These are phyloP conservation scores for Ectemnius continuus DNA, from an alignment of 2,888 invertebrate species.

Conservation along the genomic window DNA sequence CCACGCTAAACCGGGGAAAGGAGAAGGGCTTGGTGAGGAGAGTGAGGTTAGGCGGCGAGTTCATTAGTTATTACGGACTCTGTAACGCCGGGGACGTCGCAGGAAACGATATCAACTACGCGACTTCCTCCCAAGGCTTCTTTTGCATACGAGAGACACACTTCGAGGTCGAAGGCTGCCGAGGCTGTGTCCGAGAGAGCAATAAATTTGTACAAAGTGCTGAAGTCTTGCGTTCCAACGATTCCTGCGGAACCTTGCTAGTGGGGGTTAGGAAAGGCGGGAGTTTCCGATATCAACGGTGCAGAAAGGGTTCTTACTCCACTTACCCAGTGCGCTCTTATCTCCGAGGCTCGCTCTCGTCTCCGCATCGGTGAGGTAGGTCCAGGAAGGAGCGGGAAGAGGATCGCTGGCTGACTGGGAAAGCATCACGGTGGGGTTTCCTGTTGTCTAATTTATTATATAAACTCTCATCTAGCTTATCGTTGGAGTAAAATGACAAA, in stretches of 20 bases:
- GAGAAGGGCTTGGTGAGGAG: background rate
- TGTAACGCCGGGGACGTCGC: background rate
- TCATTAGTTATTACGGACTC: background rate
- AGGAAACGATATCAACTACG: conserved; percentile 31
- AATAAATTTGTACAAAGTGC: conserved; percentile 77
- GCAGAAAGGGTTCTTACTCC: no score
- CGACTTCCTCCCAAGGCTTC: conserved; percentile 70
- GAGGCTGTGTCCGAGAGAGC: conserved; percentile 72
- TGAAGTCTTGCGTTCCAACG: conserved; percentile 39
- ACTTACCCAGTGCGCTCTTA: no score
- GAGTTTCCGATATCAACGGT: no score
- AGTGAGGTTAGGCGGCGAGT: background rate
- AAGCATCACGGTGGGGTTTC: background rate
- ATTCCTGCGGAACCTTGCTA: no score
- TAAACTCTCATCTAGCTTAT: conserved; percentile 45
- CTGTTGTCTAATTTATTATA: conserved; percentile 24
- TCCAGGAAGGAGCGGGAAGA: no score
- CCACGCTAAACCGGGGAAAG: background rate
- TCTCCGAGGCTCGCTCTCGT: background rate
- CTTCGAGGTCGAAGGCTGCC: conserved; percentile 31
- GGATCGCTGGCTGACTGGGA: background rate
- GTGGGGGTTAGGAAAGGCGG: no score
- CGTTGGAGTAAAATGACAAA: conserved; percentile 43
- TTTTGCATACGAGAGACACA: conserved; percentile 70
- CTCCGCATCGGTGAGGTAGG: no score